phyloP scores from a whole-genome alignment of 2,113 vertebrate species.

The Hippoglossus stenolepis region DNA sequence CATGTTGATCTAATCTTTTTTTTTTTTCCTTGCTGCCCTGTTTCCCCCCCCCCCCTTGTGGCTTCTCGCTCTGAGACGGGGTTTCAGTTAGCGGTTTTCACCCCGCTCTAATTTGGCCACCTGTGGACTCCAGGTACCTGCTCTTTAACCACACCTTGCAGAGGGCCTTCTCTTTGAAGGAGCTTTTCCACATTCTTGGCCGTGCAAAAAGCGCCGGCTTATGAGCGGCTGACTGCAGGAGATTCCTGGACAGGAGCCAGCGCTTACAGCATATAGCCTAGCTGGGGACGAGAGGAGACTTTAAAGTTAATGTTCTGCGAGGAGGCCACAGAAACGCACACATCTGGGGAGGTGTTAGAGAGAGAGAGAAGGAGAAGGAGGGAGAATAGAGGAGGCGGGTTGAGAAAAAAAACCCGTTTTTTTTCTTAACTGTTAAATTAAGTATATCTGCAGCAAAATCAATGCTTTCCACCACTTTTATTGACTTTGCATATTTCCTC shows the following conservation, averaged over 20 bases:
- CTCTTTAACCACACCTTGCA: conserved; percentile 67
- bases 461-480: conserved; percentile 27
- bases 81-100: conserved; percentile 59
- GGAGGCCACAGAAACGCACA: conserved; percentile 66
- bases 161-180: conserved; percentile 68
- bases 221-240: conserved; percentile 70
- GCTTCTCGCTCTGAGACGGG: conserved; percentile 45
- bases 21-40: conserved; percentile 4
- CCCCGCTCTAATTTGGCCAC: conserved; percentile 66
- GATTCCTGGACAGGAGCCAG: conserved; percentile 78
- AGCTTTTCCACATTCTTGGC: conserved; percentile 79
- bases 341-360: conserved; percentile 67
- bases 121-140: conserved; percentile 75
- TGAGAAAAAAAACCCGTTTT: conserved; percentile 18
- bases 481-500: conserved; percentile 28
- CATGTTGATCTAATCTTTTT: conserved; percentile 35
- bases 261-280: conserved; percentile 60
- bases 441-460: conserved; percentile 6
- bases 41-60: conserved; percentile 24
- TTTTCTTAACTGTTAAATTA: conserved; percentile 46
- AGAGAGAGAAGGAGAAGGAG: conserved; percentile 18
- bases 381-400: not conserved
- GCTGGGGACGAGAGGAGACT: conserved; percentile 68
- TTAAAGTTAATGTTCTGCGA: conserved; percentile 79
- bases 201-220: conserved; percentile 63